Conservation (phyloP, 2,797 vertebrate species). For the Anguilla anguilla region DNA sequence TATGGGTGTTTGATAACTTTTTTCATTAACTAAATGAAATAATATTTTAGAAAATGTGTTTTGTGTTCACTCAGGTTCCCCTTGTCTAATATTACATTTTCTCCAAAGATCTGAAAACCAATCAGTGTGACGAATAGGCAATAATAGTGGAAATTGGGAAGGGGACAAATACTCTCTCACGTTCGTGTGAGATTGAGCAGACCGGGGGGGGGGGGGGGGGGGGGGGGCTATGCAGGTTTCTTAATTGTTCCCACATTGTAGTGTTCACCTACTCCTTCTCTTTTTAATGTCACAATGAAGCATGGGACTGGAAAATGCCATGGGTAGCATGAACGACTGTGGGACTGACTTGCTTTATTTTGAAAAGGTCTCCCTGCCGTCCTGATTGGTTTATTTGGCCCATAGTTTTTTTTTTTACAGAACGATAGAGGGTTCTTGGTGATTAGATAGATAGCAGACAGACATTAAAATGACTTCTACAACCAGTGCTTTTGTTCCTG, state of each 20-base stretch:
- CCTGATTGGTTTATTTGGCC: not conserved
- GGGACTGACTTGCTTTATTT: not conserved
- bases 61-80: too few relatives aligned
- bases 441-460: not conserved
- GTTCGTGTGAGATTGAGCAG: not conserved
- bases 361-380: not conserved
- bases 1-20: too few relatives aligned
- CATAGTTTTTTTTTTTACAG: not conserved
- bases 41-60: too few relatives aligned
- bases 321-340: not conserved
- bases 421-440: not conserved
- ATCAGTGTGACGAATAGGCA: too few relatives aligned
- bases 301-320: not conserved
- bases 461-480: not conserved
- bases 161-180: too few relatives aligned
- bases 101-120: too few relatives aligned
- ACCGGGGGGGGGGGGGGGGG: not conserved
- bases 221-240: not conserved
- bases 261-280: not conserved
- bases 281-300: not conserved
- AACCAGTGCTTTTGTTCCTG: not conserved
- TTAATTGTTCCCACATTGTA: not conserved
- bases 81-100: too few relatives aligned
- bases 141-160: too few relatives aligned
- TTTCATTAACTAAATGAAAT: too few relatives aligned